Evolutionary conservation across 2,113 vertebrate genomes (phyloP), one percentile per base, ranked within the genome.

Genomic region (Nannospalax galili): DNA sequence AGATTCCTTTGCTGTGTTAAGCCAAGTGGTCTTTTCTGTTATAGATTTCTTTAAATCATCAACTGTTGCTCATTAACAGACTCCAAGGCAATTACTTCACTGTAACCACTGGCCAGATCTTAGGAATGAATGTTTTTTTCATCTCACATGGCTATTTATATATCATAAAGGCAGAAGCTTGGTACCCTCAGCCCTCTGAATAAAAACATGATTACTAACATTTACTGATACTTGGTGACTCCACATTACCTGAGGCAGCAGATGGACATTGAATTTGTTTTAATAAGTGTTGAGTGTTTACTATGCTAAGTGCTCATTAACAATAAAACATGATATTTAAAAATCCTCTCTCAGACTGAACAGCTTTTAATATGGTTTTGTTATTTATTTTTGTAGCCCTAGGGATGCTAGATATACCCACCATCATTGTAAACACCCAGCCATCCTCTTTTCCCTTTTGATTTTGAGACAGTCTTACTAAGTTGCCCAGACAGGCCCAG

Each of bases 11-110:
- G 48, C 9, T 7, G 28, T 80, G 64, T 90, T 69, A 93, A 84
- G 8, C 30, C 22, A 75, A 74, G 60, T 60, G 40, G 37, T 1
- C 85, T 94, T 85, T 87, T 81, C 24, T 32, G 16, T 60, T 56
- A 90, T 12, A 79, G 65, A 92, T 88, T 87, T 88, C 72, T 87
- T 91, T 10, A 72, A 92, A 88, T 75, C 22, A 65, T 75, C 91
- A 90, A 84, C 77, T 93, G 40, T 62, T 92, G 40, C 14, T 85
- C 58, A 75, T 72, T 87, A 90, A 58, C 26, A 92, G 42, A 88
- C 19, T 96, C 69, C 37, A 92, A 90, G n/a, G 42, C 45, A 93
- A 86, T 95, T 64, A 85, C 64, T 52, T 91, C 77, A 88, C 48
- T 84, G 9, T 62, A 80, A 85, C 5, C 26, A 95, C 45, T 2